These are phyloP conservation scores for Mustela nigripes DNA, from an alignment of 2,113 vertebrate species.

Conservation along the genomic window DNA sequence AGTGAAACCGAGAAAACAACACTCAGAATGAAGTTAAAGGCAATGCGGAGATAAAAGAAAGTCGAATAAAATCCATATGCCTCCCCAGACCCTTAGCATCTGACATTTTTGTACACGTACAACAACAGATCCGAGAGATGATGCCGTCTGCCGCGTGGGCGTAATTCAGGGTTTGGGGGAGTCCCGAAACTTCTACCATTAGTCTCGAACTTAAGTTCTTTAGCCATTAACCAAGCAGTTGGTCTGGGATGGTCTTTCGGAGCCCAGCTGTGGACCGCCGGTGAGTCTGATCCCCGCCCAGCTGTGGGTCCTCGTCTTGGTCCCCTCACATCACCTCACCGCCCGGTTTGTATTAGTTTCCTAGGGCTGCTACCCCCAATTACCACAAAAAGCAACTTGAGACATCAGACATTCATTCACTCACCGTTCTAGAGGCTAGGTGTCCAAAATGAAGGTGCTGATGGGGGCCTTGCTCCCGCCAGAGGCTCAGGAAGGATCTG, in stretches of 20 bases:
- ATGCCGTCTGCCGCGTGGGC: not conserved
- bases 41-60: not conserved
- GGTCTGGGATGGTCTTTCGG: not conserved
- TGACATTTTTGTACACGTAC: not conserved
- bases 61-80: not conserved
- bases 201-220: not conserved
- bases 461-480: not conserved
- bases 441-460: not conserved
- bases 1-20: not conserved
- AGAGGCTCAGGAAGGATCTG: not conserved
- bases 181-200: not conserved
- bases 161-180: not conserved
- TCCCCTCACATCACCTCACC: not conserved
- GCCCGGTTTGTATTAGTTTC: not conserved
- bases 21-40: not conserved
- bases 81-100: not conserved
- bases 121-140: not conserved
- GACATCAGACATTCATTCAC: not conserved
- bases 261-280: not conserved
- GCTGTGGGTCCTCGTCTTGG: not conserved
- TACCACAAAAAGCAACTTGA: not conserved
- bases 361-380: not conserved
- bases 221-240: not conserved
- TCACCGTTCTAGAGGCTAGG: not conserved
- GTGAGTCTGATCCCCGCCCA: not conserved